These are phyloP conservation scores for Chaenocephalus aceratus DNA, from an alignment of 2,113 vertebrate genomes.

Conservation along the genomic window DNA sequence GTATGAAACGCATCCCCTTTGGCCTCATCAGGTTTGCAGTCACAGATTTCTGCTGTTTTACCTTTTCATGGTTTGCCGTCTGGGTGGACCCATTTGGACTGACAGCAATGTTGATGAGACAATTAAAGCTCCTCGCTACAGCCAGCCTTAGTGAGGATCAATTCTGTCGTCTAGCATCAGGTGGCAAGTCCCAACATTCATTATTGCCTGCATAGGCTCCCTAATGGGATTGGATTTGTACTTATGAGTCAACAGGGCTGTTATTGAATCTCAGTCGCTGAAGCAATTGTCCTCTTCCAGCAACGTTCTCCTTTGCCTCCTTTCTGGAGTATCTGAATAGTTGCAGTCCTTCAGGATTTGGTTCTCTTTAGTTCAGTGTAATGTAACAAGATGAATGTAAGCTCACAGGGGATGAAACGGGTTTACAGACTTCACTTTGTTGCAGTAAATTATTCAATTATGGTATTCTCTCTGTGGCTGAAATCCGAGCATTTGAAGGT, in stretches of 20 bases:
- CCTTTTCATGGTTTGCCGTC: conserved; percentile 27
- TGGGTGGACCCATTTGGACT: conserved; percentile 46
- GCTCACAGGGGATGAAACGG: conserved; percentile 45
- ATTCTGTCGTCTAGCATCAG: conserved; percentile 74
- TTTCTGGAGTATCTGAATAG: conserved; percentile 31
- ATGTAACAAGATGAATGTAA: conserved; percentile 45
- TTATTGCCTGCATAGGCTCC: conserved; percentile 67
- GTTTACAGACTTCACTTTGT: conserved; percentile 51
- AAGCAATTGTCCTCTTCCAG: conserved; percentile 50
- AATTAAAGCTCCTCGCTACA: conserved; percentile 59
- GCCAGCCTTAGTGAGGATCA: conserved; percentile 62
- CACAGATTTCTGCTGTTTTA: conserved; percentile 41
- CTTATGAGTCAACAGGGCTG: conserved; percentile 72
- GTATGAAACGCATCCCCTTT: neutral
- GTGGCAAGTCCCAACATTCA: conserved; percentile 72
- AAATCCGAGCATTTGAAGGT: conserved; percentile 31
- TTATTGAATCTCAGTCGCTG: conserved; percentile 65
- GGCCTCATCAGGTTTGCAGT: conserved; percentile 39
- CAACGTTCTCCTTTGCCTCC: conserved; percentile 48
- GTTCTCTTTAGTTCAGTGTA: conserved; percentile 46
- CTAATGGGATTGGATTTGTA: conserved; percentile 79
- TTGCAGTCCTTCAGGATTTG: conserved; percentile 31
- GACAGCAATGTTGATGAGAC: conserved; percentile 67
- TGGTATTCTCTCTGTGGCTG: conserved; percentile 18
- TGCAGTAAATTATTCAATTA: conserved; percentile 52